phyloP scores from a whole-genome alignment of 2,888 invertebrate genomes.

The Noctua janthe region DNA sequence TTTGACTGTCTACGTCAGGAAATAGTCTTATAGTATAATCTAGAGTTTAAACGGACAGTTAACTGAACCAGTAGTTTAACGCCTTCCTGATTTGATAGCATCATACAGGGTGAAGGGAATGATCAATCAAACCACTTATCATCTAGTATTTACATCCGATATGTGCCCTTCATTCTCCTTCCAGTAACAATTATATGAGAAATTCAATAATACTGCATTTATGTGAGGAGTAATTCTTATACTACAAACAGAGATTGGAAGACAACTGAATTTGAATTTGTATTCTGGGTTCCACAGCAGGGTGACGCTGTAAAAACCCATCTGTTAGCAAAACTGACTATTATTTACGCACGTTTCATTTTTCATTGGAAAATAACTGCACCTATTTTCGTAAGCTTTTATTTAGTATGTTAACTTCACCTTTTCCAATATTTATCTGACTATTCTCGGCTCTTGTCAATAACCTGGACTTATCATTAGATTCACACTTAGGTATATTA shows the following conservation, averaged over 20 bases:
- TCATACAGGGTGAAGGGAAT: constrained; percentile 17
- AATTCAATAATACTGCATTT: not conserved
- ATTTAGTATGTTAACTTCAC: not conserved
- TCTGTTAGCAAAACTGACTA: not conserved
- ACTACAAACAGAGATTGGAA: not conserved
- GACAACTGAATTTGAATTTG: not conserved
- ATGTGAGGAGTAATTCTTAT: not conserved
- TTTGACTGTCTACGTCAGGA: not conserved
- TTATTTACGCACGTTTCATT: not conserved
- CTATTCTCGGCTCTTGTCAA: not conserved
- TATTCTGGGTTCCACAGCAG: not conserved
- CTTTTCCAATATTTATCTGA: not conserved
- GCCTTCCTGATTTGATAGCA: constrained; percentile 45
- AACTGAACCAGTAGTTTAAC: constrained; percentile 21
- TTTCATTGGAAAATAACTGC: not conserved
- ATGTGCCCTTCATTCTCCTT: constrained; percentile 7
- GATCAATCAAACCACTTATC: constrained; percentile 35
- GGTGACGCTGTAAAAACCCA: not conserved
- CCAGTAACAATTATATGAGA: constrained; percentile 1
- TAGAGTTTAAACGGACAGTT: constrained; percentile 5
- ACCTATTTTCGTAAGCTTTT: not conserved
- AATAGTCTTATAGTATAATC: constrained; percentile 16
- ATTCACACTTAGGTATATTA: not conserved
- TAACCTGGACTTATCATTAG: not conserved
- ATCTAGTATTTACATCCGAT: constrained; percentile 12